Conservation (phyloP, 1,140 invertebrate species). For the Tetramorium parvispinum region DNA sequence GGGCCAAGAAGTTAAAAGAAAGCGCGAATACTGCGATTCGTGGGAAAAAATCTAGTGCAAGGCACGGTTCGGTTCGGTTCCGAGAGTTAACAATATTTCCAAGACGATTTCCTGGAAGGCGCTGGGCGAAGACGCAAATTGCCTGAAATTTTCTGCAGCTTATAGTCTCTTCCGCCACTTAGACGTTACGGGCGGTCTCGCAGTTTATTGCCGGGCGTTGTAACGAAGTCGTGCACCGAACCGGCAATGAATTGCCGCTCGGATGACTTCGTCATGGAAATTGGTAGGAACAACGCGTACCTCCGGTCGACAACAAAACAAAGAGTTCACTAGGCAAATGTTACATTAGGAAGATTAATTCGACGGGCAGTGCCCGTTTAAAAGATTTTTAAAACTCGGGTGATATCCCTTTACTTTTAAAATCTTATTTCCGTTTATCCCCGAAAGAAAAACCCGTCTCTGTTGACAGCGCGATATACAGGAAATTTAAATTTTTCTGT, state of each 20-base stretch:
- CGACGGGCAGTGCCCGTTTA: too few species aligned
- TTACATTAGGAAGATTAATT: neutral
- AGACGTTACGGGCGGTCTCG: slow-evolving; percentile 43
- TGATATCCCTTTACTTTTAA: neutral
- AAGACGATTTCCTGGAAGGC: slow-evolving; percentile 42
- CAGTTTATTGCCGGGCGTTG: slow-evolving; percentile 54
- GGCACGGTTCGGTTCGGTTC: neutral
- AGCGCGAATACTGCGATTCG: neutral
- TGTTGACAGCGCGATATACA: neutral
- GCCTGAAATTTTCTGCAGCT: slow-evolving; percentile 58
- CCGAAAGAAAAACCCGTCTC: neutral
- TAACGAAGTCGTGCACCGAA: slow-evolving; percentile 57
- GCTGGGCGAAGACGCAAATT: slow-evolving; percentile 43
- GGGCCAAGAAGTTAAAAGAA: neutral
- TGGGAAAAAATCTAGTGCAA: neutral
- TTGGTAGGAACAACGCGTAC: slow-evolving; percentile 58
- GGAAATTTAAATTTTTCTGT: neutral
- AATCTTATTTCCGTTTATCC: neutral
- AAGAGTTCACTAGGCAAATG: slow-evolving; percentile 19
- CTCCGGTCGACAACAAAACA: slow-evolving; percentile 43
- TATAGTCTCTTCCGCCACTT: slow-evolving; percentile 61
- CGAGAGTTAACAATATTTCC: slow-evolving; percentile 51
- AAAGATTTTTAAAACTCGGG: neutral
- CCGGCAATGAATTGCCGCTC: slow-evolving; percentile 63
- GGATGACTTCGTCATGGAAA: slow-evolving; percentile 59